Conservation (phyloP, 2,888 invertebrate species). For the Unio pictorum region DNA sequence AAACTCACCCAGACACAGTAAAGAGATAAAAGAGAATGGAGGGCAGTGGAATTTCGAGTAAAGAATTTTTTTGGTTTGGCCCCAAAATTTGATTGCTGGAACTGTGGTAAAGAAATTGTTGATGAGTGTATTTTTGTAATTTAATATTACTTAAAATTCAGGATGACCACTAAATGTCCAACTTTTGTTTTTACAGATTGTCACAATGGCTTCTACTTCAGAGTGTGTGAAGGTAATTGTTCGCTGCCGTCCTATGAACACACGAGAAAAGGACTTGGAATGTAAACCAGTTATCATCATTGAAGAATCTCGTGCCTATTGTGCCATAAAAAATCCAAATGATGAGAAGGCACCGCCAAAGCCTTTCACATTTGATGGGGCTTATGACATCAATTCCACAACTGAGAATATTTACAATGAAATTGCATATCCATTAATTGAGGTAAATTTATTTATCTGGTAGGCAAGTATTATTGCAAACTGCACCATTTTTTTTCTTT, state of each 20-base stretch:
- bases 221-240: constrained; percentile 88
- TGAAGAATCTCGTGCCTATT: constrained; percentile 78
- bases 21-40: too few relatives aligned
- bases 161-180: too few relatives aligned
- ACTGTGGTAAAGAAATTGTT: too few relatives aligned
- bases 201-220: constrained; percentile 3
- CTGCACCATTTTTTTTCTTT: too few relatives aligned
- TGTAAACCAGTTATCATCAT: constrained; percentile 76
- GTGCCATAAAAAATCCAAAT: constrained; percentile 70
- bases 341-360: constrained; percentile 66
- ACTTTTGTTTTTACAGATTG: too few relatives aligned
- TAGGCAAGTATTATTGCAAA: too few relatives aligned
- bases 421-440: constrained; percentile 86
- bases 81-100: too few relatives aligned
- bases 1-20: too few relatives aligned
- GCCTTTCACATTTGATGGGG: constrained; percentile 86
- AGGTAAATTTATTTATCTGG: constrained; percentile 74
- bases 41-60: too few relatives aligned
- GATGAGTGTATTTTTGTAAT: too few relatives aligned
- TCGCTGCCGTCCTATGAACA: constrained; percentile 89
- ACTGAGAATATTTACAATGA: constrained; percentile 91
- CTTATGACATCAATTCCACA: constrained; percentile 83
- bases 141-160: too few relatives aligned
- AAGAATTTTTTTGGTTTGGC: too few relatives aligned
- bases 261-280: constrained; percentile 80